Evolutionary conservation across 2,797 vertebrate species (phyloP), one percentile per base, ranked within the genome.

Genomic region (Helarctos malayanus): DNA sequence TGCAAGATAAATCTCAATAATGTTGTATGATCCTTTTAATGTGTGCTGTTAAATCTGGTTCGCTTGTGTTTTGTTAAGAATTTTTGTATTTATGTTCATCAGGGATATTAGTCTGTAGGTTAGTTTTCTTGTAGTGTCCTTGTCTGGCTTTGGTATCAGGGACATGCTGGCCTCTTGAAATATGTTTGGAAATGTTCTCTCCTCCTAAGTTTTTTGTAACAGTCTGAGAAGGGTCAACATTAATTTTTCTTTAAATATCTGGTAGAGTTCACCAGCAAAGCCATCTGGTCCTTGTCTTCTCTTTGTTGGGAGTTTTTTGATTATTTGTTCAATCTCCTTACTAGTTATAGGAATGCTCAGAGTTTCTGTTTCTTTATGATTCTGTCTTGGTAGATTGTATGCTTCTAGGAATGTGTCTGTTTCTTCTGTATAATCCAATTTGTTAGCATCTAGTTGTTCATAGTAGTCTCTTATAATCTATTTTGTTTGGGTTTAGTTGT

Each of bases 361-460:
- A 52, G 56, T 69, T 68, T 94, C n/a, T 78, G 6, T 83, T 83
- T 65, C 47, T 89, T 90, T 27, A n/a, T 91, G 63, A 69, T 49
- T 90, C 54, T 47, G 18, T 78, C 38, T 80, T 71, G 11, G 25
- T 41, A 95, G 27, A 18, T 59, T 59, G 61, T 69, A 32, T 85
- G 71, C 29, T 71, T 71, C 54, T 71, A 69, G 45, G 29, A 95
- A 61, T 79, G 12, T 47, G n/a, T 80, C 9, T 29, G 6, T 54
- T 65, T 71, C 29, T 49, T 61, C 12, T 57, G 8, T 4, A 15
- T 79, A 52, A 47, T 41, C 27, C 15, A 57, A 27, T 52, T 85
- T 69, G 25, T 61, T 91, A 23, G 21, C 11, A n/a, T 90, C 8
- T 91, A 61, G 47, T 49, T 90, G 9, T 78, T 84, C 16, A 57